Conservation (phyloP, 2,797 vertebrate genomes). For the Mergus octosetaceus region DNA sequence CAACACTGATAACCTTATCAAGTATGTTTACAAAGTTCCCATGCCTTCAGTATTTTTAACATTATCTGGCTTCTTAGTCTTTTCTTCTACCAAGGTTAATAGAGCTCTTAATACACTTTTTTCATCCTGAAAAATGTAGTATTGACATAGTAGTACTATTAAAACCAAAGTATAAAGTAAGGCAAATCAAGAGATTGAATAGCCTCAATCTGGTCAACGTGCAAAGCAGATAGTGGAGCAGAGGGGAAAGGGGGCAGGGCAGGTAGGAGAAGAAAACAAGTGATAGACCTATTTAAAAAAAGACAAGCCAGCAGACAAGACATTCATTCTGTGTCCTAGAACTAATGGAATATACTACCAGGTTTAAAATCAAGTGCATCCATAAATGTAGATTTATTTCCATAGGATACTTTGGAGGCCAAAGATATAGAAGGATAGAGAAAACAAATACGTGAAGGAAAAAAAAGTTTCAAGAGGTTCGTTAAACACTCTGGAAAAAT, state of each 20-base stretch:
- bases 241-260: neutral
- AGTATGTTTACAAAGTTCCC: conserved; percentile 77
- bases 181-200: neutral
- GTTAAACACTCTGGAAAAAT: neutral
- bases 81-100: neutral
- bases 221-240: neutral
- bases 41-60: neutral
- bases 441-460: neutral
- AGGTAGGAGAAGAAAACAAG: neutral
- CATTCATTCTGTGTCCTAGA: neutral
- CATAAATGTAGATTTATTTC: neutral
- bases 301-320: neutral
- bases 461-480: neutral
- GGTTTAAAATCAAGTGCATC: neutral
- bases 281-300: neutral
- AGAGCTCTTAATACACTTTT: neutral
- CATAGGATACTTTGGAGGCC: neutral
- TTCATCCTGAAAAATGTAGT: neutral
- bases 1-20: conserved; percentile 91
- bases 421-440: neutral
- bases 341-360: neutral
- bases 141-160: neutral
- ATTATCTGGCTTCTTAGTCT: neutral
- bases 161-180: neutral
- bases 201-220: neutral